These are phyloP conservation scores for Thaumetopoea pityocampa DNA, from an alignment of 1,140 invertebrate genomes.

Conservation along the genomic window DNA sequence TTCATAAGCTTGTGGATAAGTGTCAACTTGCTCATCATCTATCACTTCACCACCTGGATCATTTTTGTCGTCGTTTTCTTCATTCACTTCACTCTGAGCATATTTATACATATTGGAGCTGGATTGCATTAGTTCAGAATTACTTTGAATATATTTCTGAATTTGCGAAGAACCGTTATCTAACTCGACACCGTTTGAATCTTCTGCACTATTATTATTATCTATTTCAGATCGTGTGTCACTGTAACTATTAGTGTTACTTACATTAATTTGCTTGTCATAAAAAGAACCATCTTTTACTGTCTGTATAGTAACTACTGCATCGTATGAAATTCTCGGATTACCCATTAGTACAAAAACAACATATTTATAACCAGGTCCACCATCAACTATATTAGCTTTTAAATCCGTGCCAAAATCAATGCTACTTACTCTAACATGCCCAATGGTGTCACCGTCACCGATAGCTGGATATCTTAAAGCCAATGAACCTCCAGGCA, in stretches of 20 bases:
- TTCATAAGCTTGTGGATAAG: constrained; percentile 7
- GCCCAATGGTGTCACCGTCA: constrained; percentile 49
- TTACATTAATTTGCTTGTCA: constrained; percentile 7
- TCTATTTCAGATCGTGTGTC: constrained; percentile 25
- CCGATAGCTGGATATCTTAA: constrained; percentile 53
- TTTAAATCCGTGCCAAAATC: constrained; percentile 62
- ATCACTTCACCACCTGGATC: constrained; percentile 7
- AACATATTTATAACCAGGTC: constrained; percentile 61
- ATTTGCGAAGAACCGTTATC: neutral
- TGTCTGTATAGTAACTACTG: constrained; percentile 55
- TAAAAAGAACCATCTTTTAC: constrained; percentile 18
- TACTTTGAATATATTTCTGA: constrained; percentile 22
- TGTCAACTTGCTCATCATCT: constrained; percentile 10
- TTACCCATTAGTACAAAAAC: constrained; percentile 58
- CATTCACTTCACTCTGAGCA: constrained; percentile 21
- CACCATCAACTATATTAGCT: constrained; percentile 59
- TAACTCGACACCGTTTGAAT: constrained; percentile 22
- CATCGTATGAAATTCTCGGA: constrained; percentile 46
- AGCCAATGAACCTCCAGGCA: constrained; percentile 55
- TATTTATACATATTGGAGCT: constrained; percentile 43
- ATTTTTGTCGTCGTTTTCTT: constrained; percentile 8
- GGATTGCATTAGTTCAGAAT: constrained; percentile 33
- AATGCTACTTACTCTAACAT: constrained; percentile 58
- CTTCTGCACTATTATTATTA: constrained; percentile 40
- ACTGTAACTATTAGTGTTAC: constrained; percentile 8